phyloP scores from a whole-genome alignment of 2,113 vertebrate species.

The Neopipo cinnamomea region DNA sequence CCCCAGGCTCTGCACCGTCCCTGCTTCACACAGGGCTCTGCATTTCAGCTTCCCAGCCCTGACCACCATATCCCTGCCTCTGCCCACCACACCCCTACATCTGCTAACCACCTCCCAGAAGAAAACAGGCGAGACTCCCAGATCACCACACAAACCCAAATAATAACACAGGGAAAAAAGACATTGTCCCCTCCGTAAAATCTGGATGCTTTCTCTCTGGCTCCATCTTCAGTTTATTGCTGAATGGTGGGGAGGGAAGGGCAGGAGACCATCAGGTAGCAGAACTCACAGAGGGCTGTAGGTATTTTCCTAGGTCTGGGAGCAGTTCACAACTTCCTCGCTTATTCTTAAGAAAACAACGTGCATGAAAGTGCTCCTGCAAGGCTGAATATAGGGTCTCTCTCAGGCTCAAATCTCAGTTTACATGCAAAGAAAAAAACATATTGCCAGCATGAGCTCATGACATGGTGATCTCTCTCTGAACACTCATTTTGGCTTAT shows the following conservation, averaged over 20 bases:
- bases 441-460: constrained; percentile 49
- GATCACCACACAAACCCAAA: not conserved
- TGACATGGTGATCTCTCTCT: constrained; percentile 38
- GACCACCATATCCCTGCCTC: not conserved
- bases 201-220: not conserved
- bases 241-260: not conserved
- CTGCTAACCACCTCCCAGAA: not conserved
- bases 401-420: constrained; percentile 9
- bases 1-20: not conserved
- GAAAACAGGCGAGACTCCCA: not conserved
- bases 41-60: not conserved
- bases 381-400: not conserved
- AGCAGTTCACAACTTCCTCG: not conserved
- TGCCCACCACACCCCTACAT: not conserved
- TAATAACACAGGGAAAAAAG: not conserved
- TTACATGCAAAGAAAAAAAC: not conserved
- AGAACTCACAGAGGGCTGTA: not conserved
- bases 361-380: not conserved
- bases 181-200: not conserved
- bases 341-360: constrained; percentile 19
- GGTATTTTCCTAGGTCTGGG: not conserved
- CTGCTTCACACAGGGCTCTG: accelerated
- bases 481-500: constrained; percentile 3
- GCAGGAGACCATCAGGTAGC: not conserved
- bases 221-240: not conserved